A percentile compares a stretch with the other conserved stretches of the same genome.
Conservation (phyloP, 2,113 vertebrate species). For the Vireo altiloquus region DNA sequence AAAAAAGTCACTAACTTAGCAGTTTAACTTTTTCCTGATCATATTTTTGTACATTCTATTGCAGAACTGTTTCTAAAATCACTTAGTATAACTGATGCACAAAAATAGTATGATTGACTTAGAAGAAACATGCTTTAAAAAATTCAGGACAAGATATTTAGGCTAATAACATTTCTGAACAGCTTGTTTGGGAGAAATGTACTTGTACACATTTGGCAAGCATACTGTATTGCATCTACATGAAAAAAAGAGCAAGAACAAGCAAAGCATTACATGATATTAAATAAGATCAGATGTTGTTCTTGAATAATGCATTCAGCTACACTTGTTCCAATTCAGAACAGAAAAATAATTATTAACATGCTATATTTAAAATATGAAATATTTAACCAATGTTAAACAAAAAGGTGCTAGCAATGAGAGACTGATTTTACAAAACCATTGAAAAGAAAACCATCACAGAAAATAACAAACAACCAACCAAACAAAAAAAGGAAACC, state of each 20-base stretch:
- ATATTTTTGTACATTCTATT: neutral
- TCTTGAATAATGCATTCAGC: constrained; percentile 59
- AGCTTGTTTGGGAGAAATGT: constrained; percentile 30
- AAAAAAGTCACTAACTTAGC: neutral
- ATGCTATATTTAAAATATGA: constrained; percentile 29
- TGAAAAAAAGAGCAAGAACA: constrained; percentile 29
- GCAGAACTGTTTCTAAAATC: neutral
- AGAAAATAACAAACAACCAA: neutral
- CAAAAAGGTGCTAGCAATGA: neutral
- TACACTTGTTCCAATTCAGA: constrained; percentile 30
- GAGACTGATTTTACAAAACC: neutral
- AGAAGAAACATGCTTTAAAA: constrained; percentile 7
- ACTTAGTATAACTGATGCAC: neutral
- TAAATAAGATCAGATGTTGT: constrained; percentile 61
- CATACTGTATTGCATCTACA: constrained; percentile 25
- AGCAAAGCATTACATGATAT: constrained; percentile 26
- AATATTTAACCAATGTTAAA: constrained; percentile 29
- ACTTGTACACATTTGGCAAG: constrained; percentile 34
- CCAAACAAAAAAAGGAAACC: neutral
- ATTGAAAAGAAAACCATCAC: neutral
- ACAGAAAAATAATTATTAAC: constrained; percentile 49
- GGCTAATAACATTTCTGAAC: constrained; percentile 40
- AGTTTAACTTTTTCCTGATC: constrained; percentile 17
- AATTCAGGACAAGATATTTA: constrained; percentile 46
- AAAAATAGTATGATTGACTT: neutral